These are phyloP conservation scores for Hyphantria cunea DNA, from an alignment of 1,140 invertebrate genomes.

Conservation along the genomic window DNA sequence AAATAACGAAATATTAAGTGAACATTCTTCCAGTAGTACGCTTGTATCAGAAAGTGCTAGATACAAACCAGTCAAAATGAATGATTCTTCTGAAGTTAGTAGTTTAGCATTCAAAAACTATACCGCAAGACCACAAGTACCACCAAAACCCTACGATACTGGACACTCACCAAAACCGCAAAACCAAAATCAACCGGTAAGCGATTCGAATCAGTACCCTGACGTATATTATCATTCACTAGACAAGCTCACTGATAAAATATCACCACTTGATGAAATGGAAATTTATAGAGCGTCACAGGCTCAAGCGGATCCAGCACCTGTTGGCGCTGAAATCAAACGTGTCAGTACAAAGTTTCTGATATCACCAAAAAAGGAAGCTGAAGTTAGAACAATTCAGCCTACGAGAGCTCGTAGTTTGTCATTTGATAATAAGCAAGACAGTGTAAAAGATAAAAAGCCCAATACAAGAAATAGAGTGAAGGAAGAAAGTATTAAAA, in stretches of 20 bases:
- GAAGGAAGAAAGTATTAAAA: constrained; percentile 39
- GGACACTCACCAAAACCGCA: constrained; percentile 35
- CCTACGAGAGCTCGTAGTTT: constrained; percentile 72
- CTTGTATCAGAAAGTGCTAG: constrained; percentile 67
- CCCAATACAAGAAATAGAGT: neutral
- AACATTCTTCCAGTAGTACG: constrained; percentile 68
- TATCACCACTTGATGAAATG: constrained; percentile 60
- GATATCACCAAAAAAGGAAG: constrained; percentile 78
- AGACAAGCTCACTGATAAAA: constrained; percentile 62
- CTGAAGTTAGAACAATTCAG: constrained; percentile 71
- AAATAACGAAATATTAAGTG: constrained; percentile 44
- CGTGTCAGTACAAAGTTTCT: constrained; percentile 74
- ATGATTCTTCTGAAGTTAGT: constrained; percentile 13
- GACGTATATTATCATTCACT: constrained; percentile 75
- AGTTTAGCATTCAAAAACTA: constrained; percentile 37
- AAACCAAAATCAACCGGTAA: constrained; percentile 26
- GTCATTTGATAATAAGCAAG: constrained; percentile 58
- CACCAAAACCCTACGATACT: constrained; percentile 58
- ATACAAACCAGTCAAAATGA: constrained; percentile 32
- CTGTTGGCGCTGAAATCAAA: constrained; percentile 77
- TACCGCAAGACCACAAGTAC: constrained; percentile 66
- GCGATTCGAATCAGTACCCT: constrained; percentile 44
- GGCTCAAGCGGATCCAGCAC: constrained; percentile 56
- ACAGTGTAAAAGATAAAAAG: constrained; percentile 16
- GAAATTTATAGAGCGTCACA: constrained; percentile 65